phyloP scores from a whole-genome alignment of 2,113 vertebrate species.

The Syrmaticus mikado region DNA sequence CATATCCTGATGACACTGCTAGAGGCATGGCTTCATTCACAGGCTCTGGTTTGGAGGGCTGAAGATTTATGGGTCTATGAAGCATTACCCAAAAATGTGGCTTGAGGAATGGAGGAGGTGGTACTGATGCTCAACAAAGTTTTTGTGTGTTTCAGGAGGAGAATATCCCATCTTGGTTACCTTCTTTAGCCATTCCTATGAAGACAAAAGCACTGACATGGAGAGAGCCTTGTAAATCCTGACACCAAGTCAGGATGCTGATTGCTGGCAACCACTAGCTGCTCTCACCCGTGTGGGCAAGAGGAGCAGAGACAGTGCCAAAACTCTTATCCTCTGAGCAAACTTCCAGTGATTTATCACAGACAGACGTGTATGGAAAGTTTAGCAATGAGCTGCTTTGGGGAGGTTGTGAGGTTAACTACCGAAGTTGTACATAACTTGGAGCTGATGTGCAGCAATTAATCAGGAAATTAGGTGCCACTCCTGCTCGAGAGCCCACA shows the following conservation, averaged over 20 bases:
- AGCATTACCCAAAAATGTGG: not conserved
- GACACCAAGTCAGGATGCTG: conserved; percentile 3
- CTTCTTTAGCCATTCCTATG: not conserved
- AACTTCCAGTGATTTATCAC: conserved; percentile 85
- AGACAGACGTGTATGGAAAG: conserved; percentile 83
- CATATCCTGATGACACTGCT: not conserved
- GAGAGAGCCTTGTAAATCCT: conserved; percentile 43
- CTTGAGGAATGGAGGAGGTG: not conserved
- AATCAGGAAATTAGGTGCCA: conserved; percentile 88
- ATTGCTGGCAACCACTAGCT: not conserved
- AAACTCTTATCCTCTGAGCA: conserved; percentile 60
- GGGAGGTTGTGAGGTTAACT: conserved; percentile 94
- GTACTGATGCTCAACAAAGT: accelerated
- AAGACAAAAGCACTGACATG: not conserved
- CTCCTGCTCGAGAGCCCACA: conserved; percentile 78
- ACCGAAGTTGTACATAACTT: conserved; percentile 92
- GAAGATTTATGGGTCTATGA: not conserved
- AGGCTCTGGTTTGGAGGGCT: not conserved
- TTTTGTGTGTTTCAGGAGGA: not conserved
- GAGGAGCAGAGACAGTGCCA: conserved; percentile 56
- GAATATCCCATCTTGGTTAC: not conserved
- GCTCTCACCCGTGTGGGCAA: not conserved
- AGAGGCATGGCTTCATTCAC: not conserved
- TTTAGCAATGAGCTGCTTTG: conserved; percentile 85
- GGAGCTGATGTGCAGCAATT: conserved; percentile 88